phyloP scores from a whole-genome alignment of 2,113 vertebrate species.

The Formicarius rufipectus region DNA sequence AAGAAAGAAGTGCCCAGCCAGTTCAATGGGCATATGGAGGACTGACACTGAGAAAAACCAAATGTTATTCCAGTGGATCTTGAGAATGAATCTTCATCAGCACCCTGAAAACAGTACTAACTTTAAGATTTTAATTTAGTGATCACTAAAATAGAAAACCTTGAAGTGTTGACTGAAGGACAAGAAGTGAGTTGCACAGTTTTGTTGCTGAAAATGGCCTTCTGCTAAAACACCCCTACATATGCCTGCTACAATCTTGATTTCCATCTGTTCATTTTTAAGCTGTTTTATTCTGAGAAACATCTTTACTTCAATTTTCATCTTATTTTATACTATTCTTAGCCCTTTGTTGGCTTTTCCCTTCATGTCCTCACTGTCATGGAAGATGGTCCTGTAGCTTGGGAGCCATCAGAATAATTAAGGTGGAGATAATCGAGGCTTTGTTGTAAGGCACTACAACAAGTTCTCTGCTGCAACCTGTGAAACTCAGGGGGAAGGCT shows the following conservation, averaged over 20 bases:
- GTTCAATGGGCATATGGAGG: neutral
- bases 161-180: neutral
- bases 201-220: neutral
- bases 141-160: neutral
- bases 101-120: neutral
- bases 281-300: neutral
- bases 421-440: neutral
- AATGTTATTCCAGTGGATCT: neutral
- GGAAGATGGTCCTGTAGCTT: neutral
- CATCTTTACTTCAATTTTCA: neutral
- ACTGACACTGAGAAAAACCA: neutral
- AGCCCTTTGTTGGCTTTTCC: neutral
- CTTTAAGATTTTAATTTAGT: neutral
- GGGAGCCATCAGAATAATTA: neutral
- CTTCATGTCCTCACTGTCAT: neutral
- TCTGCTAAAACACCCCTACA: neutral
- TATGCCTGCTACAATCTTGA: neutral
- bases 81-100: neutral
- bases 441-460: neutral
- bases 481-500: neutral
- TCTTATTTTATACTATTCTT: neutral
- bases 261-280: neutral
- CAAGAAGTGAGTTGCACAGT: rapidly evolving
- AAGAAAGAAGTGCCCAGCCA: neutral
- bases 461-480: neutral